Evolutionary conservation across 2,797 vertebrate species (phyloP).

Genomic region (Orestias chungarensis): DNA sequence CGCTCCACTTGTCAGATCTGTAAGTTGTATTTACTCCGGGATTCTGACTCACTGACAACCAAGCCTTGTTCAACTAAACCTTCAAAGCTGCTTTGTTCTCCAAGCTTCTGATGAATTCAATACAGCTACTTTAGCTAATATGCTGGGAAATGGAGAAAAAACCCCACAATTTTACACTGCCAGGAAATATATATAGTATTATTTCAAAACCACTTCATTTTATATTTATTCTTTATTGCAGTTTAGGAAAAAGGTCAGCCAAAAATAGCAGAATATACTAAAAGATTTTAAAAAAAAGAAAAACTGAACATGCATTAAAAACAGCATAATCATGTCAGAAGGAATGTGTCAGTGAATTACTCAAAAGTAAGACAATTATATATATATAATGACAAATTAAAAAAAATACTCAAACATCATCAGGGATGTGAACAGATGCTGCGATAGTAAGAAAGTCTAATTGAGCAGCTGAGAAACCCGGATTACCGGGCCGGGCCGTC

Average conservation of each 20-base stretch:
- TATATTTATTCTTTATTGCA: too few relatives aligned
- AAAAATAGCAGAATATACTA: neutral
- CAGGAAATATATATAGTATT: slow-evolving; percentile 4
- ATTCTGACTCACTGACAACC: slow-evolving; percentile 58
- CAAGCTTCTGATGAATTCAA: slow-evolving; percentile 13
- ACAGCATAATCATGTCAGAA: neutral
- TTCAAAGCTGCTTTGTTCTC: slow-evolving; percentile 17
- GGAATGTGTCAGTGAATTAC: neutral
- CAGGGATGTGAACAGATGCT: neutral
- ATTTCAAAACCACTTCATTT: neutral
- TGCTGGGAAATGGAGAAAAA: neutral
- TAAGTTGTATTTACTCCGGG: slow-evolving; percentile 69
- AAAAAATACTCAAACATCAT: too few relatives aligned
- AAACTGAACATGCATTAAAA: neutral
- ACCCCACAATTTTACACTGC: neutral
- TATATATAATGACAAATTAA: too few relatives aligned
- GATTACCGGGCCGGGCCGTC: too few relatives aligned
- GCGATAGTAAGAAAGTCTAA: too few relatives aligned
- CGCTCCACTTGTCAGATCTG: slow-evolving; percentile 67
- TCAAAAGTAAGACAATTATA: too few relatives aligned
- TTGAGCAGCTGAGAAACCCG: too few relatives aligned
- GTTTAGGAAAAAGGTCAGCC: neutral
- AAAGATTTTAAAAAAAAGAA: neutral
- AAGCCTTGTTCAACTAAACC: slow-evolving; percentile 54
- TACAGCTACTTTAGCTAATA: neutral